Conservation (phyloP, 2,113 vertebrate species). For the Rhinoptilus africanus region DNA sequence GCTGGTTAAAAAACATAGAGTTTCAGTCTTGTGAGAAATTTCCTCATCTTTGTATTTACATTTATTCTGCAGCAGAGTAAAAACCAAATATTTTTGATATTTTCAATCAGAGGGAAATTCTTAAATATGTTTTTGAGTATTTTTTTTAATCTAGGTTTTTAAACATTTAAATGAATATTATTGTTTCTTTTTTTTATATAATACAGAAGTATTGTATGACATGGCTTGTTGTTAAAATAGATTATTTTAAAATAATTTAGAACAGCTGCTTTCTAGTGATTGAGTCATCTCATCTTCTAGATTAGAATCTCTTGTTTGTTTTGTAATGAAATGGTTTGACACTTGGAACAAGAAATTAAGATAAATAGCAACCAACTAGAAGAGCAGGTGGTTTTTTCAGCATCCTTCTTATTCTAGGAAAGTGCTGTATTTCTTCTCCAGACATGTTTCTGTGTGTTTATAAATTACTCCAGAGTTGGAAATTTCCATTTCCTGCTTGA, state of each 20-base stretch:
- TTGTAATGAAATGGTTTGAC: conserved; percentile 35
- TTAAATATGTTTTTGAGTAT: background rate
- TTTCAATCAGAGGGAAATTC: background rate
- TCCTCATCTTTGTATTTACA: background rate
- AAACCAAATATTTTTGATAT: background rate
- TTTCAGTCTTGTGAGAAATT: background rate
- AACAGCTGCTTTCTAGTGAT: background rate
- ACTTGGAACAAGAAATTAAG: conserved; percentile 43
- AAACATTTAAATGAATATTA: background rate
- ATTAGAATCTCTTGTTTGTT: conserved; percentile 50
- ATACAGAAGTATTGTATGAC: background rate
- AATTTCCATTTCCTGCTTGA: background rate
- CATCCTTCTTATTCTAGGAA: background rate
- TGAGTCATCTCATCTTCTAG: conserved; percentile 32
- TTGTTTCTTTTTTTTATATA: background rate
- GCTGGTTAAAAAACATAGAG: background rate
- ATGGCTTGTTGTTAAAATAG: background rate
- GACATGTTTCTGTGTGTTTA: background rate
- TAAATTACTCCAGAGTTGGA: background rate
- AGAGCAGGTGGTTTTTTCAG: conserved; percentile 1
- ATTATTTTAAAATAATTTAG: conserved; percentile 23
- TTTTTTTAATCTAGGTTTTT: background rate
- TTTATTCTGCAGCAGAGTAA: background rate
- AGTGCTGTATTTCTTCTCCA: background rate
- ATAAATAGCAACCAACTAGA: conserved; percentile 12